These are phyloP conservation scores for Leucophenga varia DNA, from an alignment of 1,140 invertebrate species.

Conservation along the genomic window DNA sequence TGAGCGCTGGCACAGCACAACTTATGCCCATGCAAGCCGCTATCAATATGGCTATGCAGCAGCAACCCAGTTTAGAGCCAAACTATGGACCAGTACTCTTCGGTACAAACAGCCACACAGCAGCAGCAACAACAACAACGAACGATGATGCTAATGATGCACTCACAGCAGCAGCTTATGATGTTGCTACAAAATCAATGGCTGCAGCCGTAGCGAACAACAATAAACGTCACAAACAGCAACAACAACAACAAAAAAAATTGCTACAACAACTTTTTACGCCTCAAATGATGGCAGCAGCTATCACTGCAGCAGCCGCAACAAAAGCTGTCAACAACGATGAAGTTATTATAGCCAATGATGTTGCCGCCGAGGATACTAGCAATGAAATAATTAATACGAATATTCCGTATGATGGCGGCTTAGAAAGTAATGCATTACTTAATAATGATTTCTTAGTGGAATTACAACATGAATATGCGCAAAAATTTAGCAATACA, in stretches of 20 bases:
- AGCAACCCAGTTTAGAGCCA: slow-evolving; percentile 1
- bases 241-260: slow-evolving; percentile 15
- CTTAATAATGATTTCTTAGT: slow-evolving; percentile 37
- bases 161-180: slow-evolving; percentile 5
- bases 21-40: slow-evolving; percentile 21
- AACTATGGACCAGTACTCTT: not conserved
- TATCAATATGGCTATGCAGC: slow-evolving; percentile 25
- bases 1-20: slow-evolving; percentile 16
- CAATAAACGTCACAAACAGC: not conserved
- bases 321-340: slow-evolving; percentile 5
- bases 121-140: slow-evolving; percentile 2
- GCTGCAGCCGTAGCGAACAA: slow-evolving; percentile 1
- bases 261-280: slow-evolving; percentile 35
- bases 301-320: slow-evolving; percentile 6
- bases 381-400: too few species aligned
- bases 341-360: not conserved
- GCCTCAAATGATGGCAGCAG: slow-evolving; percentile 25
- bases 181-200: too few species aligned
- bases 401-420: too few species aligned
- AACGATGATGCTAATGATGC: too few species aligned
- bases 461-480: slow-evolving; percentile 37
- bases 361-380: slow-evolving; percentile 1
- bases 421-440: slow-evolving; percentile 27
- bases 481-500: slow-evolving; percentile 26
- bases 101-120: slow-evolving; percentile 7